Evolutionary conservation across 2,113 vertebrate species (phyloP), one percentile per base, ranked within the genome.

Genomic region (Telmatochromis sp.): DNA sequence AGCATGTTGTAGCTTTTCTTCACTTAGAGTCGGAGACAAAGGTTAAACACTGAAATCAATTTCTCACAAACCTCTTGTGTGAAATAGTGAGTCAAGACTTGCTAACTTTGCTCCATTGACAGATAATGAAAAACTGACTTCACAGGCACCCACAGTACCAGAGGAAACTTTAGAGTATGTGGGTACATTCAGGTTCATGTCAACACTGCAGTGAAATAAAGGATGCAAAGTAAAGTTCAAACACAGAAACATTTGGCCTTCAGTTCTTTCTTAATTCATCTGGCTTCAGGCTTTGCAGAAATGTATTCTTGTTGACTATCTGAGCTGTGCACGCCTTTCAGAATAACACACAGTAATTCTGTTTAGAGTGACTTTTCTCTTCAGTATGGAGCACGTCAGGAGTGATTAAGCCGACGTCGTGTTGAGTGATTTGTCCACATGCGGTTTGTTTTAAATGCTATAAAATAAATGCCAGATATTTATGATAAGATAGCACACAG

Each of bases 61-160:
- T 65, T 54, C 53, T 54, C 84, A 55, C 84, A 88, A 80, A 83
- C 53, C 21, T 57, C 60, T 19, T 73, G 21, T 65, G 75, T 80
- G 26, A 58, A 54, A 79, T 73, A 60, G 60, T 28, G 19, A 82
- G 49, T 87, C 26, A 79, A 87, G 35, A 84, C 83, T 63, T 63
- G 11, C 45, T 60, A 84, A 83, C 37, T 86, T 84, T 40, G n/a
- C 78, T 90, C 21, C 79, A 82, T 85, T 88, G 89, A 90, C 73
- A 86, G 37, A 89, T 87, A 89, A 87, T 91, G 19, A 91, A 89
- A 89, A 86, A 83, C 81, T 47, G 81, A 88, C 58, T 92, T 57
- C 70, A 80, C 60, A 78, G 81, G 26, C 89, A 81, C 13, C 49
- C 75, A 87, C 89, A 58, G 73, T 14, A 83, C 81, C 2, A 23